Evolutionary conservation across 2,888 invertebrate species (phyloP).

Genomic region (Odontothrips loti): DNA sequence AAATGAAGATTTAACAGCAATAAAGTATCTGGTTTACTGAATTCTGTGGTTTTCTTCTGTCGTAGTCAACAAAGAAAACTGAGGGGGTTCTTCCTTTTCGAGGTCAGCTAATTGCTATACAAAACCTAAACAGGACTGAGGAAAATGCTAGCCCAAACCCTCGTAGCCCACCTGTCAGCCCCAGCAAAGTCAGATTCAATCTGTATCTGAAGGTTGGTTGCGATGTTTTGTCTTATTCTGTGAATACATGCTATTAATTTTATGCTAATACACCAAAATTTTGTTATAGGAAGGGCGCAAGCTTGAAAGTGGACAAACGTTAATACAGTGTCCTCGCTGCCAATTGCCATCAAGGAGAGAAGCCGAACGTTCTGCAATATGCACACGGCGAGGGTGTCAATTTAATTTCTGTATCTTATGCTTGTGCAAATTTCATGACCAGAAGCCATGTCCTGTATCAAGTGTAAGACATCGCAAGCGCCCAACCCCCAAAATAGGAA

Average conservation of each 20-base stretch:
- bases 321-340: slow-evolving; percentile 42
- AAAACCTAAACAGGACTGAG: slow-evolving; percentile 36
- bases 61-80: neutral
- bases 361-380: slow-evolving; percentile 35
- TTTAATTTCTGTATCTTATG: slow-evolving; percentile 40
- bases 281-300: slow-evolving; percentile 39
- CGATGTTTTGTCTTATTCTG: neutral
- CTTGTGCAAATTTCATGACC: slow-evolving; percentile 34
- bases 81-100: neutral
- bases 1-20: neutral
- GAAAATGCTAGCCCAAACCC: slow-evolving; percentile 40
- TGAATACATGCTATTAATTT: neutral
- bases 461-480: slow-evolving; percentile 21
- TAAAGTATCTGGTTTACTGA: slow-evolving; percentile 10
- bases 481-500: slow-evolving; percentile 24
- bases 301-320: slow-evolving; percentile 40
- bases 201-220: slow-evolving; percentile 47
- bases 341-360: slow-evolving; percentile 40
- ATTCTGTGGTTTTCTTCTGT: slow-evolving; percentile 3
- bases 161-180: slow-evolving; percentile 48
- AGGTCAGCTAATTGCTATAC: slow-evolving; percentile 27
- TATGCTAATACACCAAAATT: neutral
- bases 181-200: slow-evolving; percentile 48
- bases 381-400: slow-evolving; percentile 38
- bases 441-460: slow-evolving; percentile 29